These are phyloP conservation scores for Seladonia tumulorum DNA, from an alignment of 2,888 invertebrate genomes.

Conservation along the genomic window DNA sequence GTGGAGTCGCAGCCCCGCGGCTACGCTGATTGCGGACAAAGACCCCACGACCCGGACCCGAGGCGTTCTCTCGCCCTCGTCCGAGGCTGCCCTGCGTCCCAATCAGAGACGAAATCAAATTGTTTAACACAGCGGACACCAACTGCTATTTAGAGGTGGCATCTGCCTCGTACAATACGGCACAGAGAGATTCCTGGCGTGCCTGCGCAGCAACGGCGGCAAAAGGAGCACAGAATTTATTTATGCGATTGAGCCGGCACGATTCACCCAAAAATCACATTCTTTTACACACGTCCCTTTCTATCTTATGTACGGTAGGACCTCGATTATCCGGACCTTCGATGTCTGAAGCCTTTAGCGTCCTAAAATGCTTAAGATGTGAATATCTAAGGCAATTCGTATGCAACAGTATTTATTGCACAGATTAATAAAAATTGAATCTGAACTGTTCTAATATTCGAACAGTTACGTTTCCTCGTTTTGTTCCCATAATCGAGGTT, in stretches of 20 bases:
- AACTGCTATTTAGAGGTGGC: slow-evolving; percentile 83
- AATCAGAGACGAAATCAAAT: slow-evolving; percentile 83
- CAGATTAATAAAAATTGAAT: too few relatives aligned
- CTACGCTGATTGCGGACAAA: slow-evolving; percentile 81
- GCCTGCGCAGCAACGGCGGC: not conserved
- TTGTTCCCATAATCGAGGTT: too few relatives aligned
- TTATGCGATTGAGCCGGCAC: not conserved
- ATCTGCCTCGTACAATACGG: slow-evolving; percentile 75
- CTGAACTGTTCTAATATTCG: too few relatives aligned
- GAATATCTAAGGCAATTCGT: too few relatives aligned
- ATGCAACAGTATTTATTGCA: too few relatives aligned
- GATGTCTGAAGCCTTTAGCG: too few relatives aligned
- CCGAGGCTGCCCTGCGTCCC: slow-evolving; percentile 70
- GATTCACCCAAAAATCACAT: not conserved
- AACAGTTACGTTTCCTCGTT: too few relatives aligned
- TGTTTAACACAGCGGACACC: slow-evolving; percentile 82
- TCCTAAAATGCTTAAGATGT: too few relatives aligned
- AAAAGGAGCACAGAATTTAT: slow-evolving; percentile 25
- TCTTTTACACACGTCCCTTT: not conserved
- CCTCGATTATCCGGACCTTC: too few relatives aligned
- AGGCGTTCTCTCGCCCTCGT: slow-evolving; percentile 69
- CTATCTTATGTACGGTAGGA: too few relatives aligned
- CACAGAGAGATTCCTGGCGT: slow-evolving; percentile 35
- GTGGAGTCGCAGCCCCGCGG: slow-evolving; percentile 77
- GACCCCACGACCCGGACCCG: slow-evolving; percentile 74